Evolutionary conservation across 2,888 invertebrate species (phyloP).

Genomic region (Syrista parreyssii): DNA sequence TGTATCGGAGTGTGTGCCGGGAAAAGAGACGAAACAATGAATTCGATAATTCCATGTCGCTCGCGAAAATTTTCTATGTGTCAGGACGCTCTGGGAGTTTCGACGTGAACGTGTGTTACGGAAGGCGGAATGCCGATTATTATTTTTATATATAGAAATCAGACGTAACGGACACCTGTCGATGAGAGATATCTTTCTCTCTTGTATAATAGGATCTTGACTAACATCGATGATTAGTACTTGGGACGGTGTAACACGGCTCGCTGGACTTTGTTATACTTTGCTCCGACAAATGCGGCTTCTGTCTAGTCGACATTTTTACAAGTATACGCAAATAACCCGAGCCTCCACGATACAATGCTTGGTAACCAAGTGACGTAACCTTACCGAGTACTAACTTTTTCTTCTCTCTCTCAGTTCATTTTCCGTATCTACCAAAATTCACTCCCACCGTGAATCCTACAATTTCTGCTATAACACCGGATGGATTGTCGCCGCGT

Average conservation of each 20-base stretch:
- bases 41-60: neutral
- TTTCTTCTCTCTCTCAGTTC: neutral
- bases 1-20: neutral
- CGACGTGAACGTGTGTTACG: neutral
- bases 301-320: neutral
- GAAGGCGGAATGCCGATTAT: neutral
- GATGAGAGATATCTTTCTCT: neutral
- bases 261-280: neutral
- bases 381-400: neutral
- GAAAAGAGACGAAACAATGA: neutral
- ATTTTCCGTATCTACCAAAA: neutral
- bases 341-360: neutral
- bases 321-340: neutral
- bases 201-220: neutral
- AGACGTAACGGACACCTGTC: conserved; percentile 13
- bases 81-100: neutral
- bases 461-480: neutral
- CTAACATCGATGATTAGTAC: neutral
- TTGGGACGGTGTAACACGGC: neutral
- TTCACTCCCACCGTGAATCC: neutral
- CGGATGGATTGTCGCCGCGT: neutral
- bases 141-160: neutral
- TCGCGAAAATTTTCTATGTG: neutral
- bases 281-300: neutral
- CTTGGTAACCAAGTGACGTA: neutral